A percentile compares a stretch with the other conserved stretches of the same genome.
Evolutionary conservation across 2,113 vertebrate species (phyloP).

Genomic region (Oreochromis niloticus): DNA sequence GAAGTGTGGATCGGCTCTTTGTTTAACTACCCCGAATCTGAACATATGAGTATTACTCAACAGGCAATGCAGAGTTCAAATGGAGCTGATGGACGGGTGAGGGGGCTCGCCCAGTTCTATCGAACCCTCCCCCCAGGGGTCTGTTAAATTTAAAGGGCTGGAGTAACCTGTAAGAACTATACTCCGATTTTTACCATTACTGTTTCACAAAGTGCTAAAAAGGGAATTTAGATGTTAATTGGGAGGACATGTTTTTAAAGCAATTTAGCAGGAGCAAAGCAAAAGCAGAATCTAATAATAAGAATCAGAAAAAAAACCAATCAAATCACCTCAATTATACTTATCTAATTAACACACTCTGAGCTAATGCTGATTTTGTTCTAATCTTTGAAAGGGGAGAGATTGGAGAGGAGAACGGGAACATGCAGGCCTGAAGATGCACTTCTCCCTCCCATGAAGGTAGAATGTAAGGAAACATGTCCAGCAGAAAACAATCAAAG

Average conservation of each 20-base stretch:
- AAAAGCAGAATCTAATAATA: background rate
- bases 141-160: no score
- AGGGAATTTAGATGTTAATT: background rate
- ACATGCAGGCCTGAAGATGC: background rate
- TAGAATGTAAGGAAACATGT: background rate
- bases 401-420: background rate
- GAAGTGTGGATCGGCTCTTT: background rate
- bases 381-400: background rate
- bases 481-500: background rate
- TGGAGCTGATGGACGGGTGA: background rate
- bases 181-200: background rate
- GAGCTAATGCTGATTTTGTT: background rate
- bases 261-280: background rate
- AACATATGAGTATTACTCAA: background rate
- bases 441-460: fast-evolving
- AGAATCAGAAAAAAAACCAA: background rate
- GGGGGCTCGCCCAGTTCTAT: no score
- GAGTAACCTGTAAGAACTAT: background rate
- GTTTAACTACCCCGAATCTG: background rate
- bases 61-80: background rate
- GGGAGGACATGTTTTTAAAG: background rate
- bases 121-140: no score
- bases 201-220: background rate
- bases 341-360: background rate
- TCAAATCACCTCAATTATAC: background rate